These are phyloP conservation scores for Cyrtodaria siliqua DNA, from an alignment of 2,888 invertebrate genomes.

Conservation along the genomic window DNA sequence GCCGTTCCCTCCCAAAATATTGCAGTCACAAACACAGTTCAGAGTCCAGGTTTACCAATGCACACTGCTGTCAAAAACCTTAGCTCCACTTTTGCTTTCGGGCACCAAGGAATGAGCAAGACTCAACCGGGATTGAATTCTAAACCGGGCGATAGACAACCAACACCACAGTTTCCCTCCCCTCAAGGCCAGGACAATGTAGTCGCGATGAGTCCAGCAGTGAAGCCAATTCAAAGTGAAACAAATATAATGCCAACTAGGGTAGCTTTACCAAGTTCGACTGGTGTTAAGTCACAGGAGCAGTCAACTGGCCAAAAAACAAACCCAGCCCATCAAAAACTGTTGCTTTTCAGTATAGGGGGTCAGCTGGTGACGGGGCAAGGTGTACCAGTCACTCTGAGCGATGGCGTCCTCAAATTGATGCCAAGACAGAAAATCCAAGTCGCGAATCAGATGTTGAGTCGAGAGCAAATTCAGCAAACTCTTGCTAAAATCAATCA, in stretches of 20 bases:
- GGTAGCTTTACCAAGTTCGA: background rate
- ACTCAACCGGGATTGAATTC: too few species aligned
- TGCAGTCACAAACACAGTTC: background rate
- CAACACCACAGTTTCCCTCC: too few species aligned
- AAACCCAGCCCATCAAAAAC: slow-evolving; percentile 49
- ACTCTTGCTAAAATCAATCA: slow-evolving; percentile 60
- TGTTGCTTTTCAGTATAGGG: slow-evolving; percentile 76
- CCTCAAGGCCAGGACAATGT: background rate
- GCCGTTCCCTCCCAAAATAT: slow-evolving; percentile 12
- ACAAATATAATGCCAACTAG: too few species aligned
- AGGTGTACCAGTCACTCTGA: slow-evolving; percentile 78
- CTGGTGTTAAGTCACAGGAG: slow-evolving; percentile 2
- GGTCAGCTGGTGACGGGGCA: slow-evolving; percentile 81
- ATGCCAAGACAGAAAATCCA: slow-evolving; percentile 70
- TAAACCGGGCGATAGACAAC: too few species aligned
- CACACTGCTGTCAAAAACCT: slow-evolving; percentile 6
- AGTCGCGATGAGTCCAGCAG: too few species aligned
- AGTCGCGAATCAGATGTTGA: slow-evolving; percentile 68
- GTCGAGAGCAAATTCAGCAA: slow-evolving; percentile 59
- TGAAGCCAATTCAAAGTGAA: too few species aligned
- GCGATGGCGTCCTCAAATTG: slow-evolving; percentile 74
- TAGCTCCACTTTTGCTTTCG: background rate
- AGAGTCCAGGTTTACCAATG: background rate
- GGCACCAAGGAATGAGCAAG: too few species aligned
- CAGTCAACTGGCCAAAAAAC: slow-evolving; percentile 6